A percentile compares a stretch with the other conserved stretches of the same genome.
Conservation (phyloP, 2,888 invertebrate genomes). For the Fabriciana adippe region DNA sequence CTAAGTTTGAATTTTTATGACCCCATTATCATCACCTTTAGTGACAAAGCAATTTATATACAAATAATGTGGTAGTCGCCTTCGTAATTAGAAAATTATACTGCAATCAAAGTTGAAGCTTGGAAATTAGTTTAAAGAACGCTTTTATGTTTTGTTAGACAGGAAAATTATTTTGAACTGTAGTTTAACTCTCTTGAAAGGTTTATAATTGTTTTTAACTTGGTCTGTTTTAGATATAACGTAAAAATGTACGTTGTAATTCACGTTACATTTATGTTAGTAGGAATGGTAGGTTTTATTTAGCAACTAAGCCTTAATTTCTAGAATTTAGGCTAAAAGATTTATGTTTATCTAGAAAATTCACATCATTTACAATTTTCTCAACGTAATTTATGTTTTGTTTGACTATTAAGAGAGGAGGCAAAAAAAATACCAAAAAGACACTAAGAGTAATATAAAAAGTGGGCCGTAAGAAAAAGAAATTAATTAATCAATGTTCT, state of each 20-base stretch:
- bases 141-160: conserved; percentile 35
- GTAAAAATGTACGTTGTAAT: too few relatives aligned
- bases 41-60: conserved; percentile 39
- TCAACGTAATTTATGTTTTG: conserved; percentile 8
- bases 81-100: conserved; percentile 39
- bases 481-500: conserved; percentile 34
- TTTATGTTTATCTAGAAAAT: too few relatives aligned
- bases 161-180: conserved; percentile 27
- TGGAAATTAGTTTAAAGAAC: conserved; percentile 32
- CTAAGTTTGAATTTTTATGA: conserved; percentile 45
- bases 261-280: too few relatives aligned
- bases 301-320: too few relatives aligned
- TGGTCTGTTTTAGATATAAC: neutral
- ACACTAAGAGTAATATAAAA: conserved; percentile 18
- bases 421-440: conserved; percentile 4
- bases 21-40: conserved; percentile 41
- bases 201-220: conserved; percentile 26
- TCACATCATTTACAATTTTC: conserved; percentile 3
- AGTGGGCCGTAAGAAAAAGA: conserved; percentile 24
- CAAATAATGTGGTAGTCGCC: conserved; percentile 37
- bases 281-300: too few relatives aligned
- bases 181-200: conserved; percentile 21
- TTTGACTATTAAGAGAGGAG: neutral
- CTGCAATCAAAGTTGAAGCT: conserved; percentile 37
- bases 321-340: too few relatives aligned